phyloP scores from a whole-genome alignment of 2,888 invertebrate genomes.

The Anthophora plumipes region DNA sequence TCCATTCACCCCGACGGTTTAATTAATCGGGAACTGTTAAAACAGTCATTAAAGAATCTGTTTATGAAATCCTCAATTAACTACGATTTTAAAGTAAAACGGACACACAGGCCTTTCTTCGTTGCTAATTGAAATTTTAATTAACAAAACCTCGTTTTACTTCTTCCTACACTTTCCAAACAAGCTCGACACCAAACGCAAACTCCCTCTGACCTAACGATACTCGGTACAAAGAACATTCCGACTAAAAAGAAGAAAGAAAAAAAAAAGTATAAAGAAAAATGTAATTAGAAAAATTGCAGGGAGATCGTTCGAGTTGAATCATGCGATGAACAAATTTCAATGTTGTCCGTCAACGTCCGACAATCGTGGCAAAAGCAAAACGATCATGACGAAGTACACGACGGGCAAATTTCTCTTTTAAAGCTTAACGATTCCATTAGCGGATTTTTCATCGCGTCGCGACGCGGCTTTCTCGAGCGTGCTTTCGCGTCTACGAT shows the following conservation, averaged over 20 bases:
- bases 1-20: not conserved
- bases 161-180: not conserved
- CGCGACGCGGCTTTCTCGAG: not conserved
- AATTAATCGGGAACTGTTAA: slow-evolving; percentile 21
- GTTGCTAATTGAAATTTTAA: slow-evolving; percentile 39
- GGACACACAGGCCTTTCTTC: not conserved
- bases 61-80: slow-evolving; percentile 1
- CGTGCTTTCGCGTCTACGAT: not conserved
- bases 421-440: slow-evolving; percentile 43
- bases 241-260: no score
- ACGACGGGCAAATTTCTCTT: not conserved
- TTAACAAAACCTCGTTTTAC: slow-evolving; percentile 14
- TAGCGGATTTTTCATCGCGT: slow-evolving; percentile 24
- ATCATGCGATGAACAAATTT: not conserved
- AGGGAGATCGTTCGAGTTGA: not conserved
- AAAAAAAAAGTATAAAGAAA: not conserved
- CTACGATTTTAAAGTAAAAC: slow-evolving; percentile 7
- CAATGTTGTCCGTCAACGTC: not conserved
- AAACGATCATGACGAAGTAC: not conserved
- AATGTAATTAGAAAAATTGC: not conserved
- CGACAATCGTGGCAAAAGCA: not conserved
- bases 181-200: not conserved
- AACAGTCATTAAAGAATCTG: not conserved
- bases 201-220: not conserved
- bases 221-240: not conserved